phyloP scores from a whole-genome alignment of 2,888 invertebrate species.

The Saturnia pavonia region DNA sequence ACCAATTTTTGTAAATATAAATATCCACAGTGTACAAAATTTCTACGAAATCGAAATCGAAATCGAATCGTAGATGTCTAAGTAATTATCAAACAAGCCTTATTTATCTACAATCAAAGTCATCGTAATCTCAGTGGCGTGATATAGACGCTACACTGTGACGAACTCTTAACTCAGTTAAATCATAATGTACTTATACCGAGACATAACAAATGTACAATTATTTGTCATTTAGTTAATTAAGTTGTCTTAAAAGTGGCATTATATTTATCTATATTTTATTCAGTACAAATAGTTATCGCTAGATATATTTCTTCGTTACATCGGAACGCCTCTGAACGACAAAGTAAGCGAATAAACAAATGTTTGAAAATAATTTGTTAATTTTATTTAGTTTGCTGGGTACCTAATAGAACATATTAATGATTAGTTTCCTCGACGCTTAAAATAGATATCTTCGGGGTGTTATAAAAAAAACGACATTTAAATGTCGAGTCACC shows the following conservation, averaged over 20 bases:
- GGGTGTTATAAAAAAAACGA: no score
- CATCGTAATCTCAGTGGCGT: conserved; percentile 19
- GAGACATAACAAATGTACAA: background rate
- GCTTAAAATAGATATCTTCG: no score
- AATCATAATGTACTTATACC: conserved; percentile 8
- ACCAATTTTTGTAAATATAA: conserved; percentile 1
- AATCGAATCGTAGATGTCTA: conserved; percentile 1
- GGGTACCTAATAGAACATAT: no score
- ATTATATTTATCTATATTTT: background rate
- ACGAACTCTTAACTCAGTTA: background rate
- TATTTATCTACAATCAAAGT: background rate
- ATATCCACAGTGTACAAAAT: background rate
- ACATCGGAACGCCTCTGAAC: no score
- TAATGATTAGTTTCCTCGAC: no score
- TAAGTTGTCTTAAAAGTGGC: background rate
- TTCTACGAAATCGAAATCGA: no score
- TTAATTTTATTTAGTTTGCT: no score
- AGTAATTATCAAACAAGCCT: conserved; percentile 23
- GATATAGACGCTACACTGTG: conserved; percentile 15
- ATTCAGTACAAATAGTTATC: no score
- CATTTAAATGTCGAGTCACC: no score
- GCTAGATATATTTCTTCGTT: no score
- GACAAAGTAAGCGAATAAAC: no score
- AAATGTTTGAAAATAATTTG: no score
- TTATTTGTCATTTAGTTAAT: background rate